Evolutionary conservation across 2,888 invertebrate genomes (phyloP).

Genomic region (Drosophila borborema): DNA sequence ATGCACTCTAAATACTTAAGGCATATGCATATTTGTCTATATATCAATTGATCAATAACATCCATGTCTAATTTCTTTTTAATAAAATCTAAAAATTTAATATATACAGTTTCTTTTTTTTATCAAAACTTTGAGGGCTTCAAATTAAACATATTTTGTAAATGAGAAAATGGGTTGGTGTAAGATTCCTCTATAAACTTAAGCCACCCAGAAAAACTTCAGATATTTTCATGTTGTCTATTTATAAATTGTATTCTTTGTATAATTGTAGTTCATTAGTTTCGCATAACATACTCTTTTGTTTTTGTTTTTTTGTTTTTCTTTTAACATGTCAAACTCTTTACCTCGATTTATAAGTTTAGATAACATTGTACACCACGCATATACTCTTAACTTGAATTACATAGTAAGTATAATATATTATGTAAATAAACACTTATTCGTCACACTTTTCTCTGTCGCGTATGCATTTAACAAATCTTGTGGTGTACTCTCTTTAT

Average conservation of each 20-base stretch:
- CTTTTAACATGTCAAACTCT: slow-evolving; percentile 52
- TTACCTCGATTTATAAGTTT: slow-evolving; percentile 38
- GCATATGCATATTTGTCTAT: slow-evolving; percentile 47
- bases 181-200: neutral
- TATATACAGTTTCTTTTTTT: neutral
- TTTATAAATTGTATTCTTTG: slow-evolving; percentile 78
- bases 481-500: slow-evolving; percentile 50
- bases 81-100: slow-evolving; percentile 51
- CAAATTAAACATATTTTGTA: neutral
- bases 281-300: slow-evolving; percentile 73
- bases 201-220: slow-evolving; percentile 18
- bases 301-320: slow-evolving; percentile 7
- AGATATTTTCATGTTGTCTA: slow-evolving; percentile 50
- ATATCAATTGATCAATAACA: slow-evolving; percentile 39
- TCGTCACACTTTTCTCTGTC: slow-evolving; percentile 54
- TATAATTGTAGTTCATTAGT: slow-evolving; percentile 79
- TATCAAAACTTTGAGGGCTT: neutral
- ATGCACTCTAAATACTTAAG: slow-evolving; percentile 47
- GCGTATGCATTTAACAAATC: slow-evolving; percentile 43
- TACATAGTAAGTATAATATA: slow-evolving; percentile 51
- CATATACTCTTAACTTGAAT: slow-evolving; percentile 56
- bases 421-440: slow-evolving; percentile 61
- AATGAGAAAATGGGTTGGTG: neutral
- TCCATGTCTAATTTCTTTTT: slow-evolving; percentile 53
- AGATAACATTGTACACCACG: slow-evolving; percentile 53